A percentile compares a stretch with the other conserved stretches of the same genome.
phyloP scores from a whole-genome alignment of 2,113 vertebrate species.

The Dicrurus megarhynchus region DNA sequence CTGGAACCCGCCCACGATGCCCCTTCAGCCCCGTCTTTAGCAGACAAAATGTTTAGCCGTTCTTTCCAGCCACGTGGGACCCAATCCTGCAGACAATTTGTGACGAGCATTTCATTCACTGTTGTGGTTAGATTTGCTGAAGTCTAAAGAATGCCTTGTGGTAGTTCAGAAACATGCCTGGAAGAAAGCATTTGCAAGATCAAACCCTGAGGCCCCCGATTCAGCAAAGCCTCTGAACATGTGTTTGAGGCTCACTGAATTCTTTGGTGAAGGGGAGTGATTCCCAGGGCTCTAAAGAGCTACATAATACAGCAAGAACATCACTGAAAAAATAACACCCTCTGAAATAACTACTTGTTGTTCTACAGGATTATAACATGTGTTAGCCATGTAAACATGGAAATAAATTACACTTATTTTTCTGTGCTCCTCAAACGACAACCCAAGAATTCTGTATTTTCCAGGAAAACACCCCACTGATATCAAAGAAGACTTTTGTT shows the following conservation, averaged over 20 bases:
- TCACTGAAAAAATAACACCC: constrained; percentile 42
- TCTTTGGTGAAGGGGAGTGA: constrained; percentile 49
- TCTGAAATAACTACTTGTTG: constrained; percentile 44
- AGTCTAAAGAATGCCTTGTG: constrained; percentile 50
- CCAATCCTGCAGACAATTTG: constrained; percentile 37
- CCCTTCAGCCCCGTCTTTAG: background rate
- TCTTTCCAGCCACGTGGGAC: background rate
- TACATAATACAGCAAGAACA: constrained; percentile 30
- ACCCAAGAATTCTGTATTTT: background rate
- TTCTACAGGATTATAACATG: constrained; percentile 42
- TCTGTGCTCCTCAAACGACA: background rate
- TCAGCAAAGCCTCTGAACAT: constrained; percentile 49
- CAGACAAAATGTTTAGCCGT: background rate
- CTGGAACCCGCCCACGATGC: fast-evolving
- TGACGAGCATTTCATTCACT: background rate
- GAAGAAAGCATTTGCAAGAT: constrained; percentile 44
- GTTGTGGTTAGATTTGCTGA: constrained; percentile 49
- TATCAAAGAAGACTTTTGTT: background rate
- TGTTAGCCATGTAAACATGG: constrained; percentile 28
- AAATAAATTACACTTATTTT: constrained; percentile 16
- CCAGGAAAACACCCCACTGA: background rate
- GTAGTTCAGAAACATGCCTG: constrained; percentile 53
- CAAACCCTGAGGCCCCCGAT: constrained; percentile 37
- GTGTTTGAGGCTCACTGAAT: constrained; percentile 45
- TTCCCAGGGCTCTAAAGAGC: constrained; percentile 22